A percentile compares a stretch with the other conserved stretches of the same genome.
Conservation (phyloP, 2,888 invertebrate species). For the Heteromyza rotundicornis region DNA sequence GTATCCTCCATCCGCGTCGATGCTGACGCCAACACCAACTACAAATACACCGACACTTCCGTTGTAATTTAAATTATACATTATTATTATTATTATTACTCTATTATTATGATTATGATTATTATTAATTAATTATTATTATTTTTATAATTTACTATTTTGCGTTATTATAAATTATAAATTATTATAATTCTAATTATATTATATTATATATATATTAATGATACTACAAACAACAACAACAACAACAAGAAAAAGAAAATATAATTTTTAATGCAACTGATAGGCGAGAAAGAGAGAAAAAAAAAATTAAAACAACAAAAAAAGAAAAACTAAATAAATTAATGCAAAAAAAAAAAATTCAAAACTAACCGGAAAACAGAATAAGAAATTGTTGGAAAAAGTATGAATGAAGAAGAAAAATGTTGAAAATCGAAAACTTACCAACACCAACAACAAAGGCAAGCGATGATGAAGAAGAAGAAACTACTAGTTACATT, state of each 20-base stretch:
- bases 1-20: slow-evolving; percentile 65
- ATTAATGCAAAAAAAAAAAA: no score
- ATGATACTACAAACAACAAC: not conserved
- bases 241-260: not conserved
- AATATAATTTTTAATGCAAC: not conserved
- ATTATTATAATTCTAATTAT: slow-evolving; percentile 59
- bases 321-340: no score
- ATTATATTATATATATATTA: slow-evolving; percentile 37
- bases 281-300: no score
- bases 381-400: not conserved
- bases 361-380: not conserved
- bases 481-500: not conserved
- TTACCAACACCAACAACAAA: no score
- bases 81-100: slow-evolving; percentile 33
- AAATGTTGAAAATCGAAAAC: no score
- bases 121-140: slow-evolving; percentile 48
- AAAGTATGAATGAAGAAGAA: no score
- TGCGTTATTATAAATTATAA: slow-evolving; percentile 52
- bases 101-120: slow-evolving; percentile 26
- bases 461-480: not conserved
- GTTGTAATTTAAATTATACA: slow-evolving; percentile 60
- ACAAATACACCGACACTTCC: slow-evolving; percentile 65
- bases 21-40: slow-evolving; percentile 65
- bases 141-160: slow-evolving; percentile 55
- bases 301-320: no score